A percentile compares a stretch with the other conserved stretches of the same genome.
Evolutionary conservation across 1,140 invertebrate species (phyloP).

Genomic region (Drosophila hydei): DNA sequence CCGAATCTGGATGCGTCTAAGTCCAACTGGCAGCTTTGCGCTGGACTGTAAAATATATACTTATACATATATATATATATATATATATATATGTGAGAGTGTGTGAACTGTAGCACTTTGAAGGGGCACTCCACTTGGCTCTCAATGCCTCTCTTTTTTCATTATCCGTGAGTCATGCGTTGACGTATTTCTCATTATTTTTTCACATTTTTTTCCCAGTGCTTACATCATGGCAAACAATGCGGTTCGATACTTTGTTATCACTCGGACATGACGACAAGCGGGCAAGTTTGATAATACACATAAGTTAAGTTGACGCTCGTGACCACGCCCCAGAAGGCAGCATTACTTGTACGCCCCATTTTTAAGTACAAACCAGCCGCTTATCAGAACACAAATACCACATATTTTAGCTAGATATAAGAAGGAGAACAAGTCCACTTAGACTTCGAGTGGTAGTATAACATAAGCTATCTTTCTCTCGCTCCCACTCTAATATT

Average conservation of each 20-base stretch:
- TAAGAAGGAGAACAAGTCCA: not conserved
- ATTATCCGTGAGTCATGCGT: conserved; percentile 42
- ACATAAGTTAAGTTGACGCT: not conserved
- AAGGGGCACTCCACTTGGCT: conserved; percentile 10
- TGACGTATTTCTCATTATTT: conserved; percentile 35
- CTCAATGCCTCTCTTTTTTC: conserved; percentile 20
- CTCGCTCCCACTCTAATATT: conserved; percentile 14
- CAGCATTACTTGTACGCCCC: conserved; percentile 13
- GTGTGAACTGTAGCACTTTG: conserved; percentile 48
- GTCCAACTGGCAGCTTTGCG: conserved; percentile 31
- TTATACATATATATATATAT: not conserved
- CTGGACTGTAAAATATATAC: conserved; percentile 60
- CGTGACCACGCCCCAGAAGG: conserved; percentile 31
- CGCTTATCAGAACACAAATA: conserved; percentile 39
- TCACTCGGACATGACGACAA: conserved; percentile 63
- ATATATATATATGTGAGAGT: not conserved
- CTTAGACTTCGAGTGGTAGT: no score
- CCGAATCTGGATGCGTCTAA: conserved; percentile 53
- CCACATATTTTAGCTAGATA: conserved; percentile 49
- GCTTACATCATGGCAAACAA: conserved; percentile 63
- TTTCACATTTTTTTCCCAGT: conserved; percentile 30
- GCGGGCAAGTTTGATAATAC: conserved; percentile 42
- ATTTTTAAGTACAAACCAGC: conserved; percentile 38
- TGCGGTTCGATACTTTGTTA: conserved; percentile 34
- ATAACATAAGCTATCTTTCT: no score